Evolutionary conservation across 1,140 invertebrate species (phyloP).

Genomic region (Idris sp.): DNA sequence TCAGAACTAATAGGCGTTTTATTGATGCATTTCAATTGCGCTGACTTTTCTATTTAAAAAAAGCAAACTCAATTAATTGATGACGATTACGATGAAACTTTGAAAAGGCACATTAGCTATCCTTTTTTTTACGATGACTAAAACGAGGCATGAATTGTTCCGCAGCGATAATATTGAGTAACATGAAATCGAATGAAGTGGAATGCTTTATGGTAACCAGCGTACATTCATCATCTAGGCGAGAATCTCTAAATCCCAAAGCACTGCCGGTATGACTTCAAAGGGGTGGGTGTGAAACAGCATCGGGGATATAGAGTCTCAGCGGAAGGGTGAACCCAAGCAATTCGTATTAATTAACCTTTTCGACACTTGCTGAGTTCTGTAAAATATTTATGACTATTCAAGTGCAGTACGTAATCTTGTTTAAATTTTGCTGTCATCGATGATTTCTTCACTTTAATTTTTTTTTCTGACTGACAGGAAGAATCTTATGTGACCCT

Average conservation of each 20-base stretch:
- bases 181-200: constrained; percentile 35
- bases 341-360: constrained; percentile 74
- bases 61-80: not conserved
- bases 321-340: constrained; percentile 50
- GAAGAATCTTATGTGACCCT: too few relatives aligned
- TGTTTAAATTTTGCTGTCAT: constrained; percentile 11
- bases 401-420: constrained; percentile 39
- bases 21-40: constrained; percentile 12
- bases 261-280: constrained; percentile 59
- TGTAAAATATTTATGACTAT: constrained; percentile 66
- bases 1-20: constrained; percentile 15
- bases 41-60: not conserved
- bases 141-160: constrained; percentile 3
- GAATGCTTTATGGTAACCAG: constrained; percentile 34
- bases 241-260: constrained; percentile 58
- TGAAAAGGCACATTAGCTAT: not conserved
- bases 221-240: constrained; percentile 52
- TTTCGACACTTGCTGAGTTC: constrained; percentile 57
- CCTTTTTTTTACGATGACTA: not conserved
- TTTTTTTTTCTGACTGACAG: not conserved
- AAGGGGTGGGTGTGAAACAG: constrained; percentile 58
- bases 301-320: constrained; percentile 48
- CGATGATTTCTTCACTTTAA: not conserved
- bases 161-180: constrained; percentile 16
- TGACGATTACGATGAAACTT: constrained; percentile 1